These are phyloP conservation scores for Lamprologus sp. DNA, from an alignment of 2,113 vertebrate genomes.

Conservation along the genomic window DNA sequence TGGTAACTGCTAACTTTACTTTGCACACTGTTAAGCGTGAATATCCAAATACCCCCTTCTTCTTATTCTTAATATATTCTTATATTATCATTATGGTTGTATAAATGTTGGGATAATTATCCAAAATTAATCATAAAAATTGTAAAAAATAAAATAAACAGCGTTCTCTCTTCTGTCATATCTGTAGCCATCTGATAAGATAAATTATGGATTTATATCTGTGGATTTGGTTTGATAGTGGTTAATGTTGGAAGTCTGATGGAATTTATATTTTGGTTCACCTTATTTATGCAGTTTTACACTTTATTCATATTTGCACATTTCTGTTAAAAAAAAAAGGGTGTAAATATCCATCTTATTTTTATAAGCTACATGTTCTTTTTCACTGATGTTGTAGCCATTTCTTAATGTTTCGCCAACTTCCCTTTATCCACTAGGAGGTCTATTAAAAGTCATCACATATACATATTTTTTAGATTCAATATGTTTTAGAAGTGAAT, in stretches of 20 bases:
- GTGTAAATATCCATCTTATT: rapidly evolving
- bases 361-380: background rate
- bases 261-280: background rate
- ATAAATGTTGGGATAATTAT: background rate
- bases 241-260: background rate
- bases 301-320: background rate
- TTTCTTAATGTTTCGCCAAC: rapidly evolving
- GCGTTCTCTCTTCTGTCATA: background rate
- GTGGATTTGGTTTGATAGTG: background rate
- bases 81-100: rapidly evolving
- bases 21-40: background rate
- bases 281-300: background rate
- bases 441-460: background rate
- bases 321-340: background rate
- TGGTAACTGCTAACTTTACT: background rate
- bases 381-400: background rate
- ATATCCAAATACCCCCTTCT: rapidly evolving
- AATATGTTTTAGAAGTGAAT: background rate
- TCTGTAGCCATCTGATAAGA: rapidly evolving
- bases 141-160: background rate
- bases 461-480: background rate
- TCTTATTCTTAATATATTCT: rapidly evolving
- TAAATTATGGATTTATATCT: background rate
- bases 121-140: background rate
- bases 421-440: background rate